Conservation (phyloP, 2,113 vertebrate genomes). For the Bos taurus region DNA sequence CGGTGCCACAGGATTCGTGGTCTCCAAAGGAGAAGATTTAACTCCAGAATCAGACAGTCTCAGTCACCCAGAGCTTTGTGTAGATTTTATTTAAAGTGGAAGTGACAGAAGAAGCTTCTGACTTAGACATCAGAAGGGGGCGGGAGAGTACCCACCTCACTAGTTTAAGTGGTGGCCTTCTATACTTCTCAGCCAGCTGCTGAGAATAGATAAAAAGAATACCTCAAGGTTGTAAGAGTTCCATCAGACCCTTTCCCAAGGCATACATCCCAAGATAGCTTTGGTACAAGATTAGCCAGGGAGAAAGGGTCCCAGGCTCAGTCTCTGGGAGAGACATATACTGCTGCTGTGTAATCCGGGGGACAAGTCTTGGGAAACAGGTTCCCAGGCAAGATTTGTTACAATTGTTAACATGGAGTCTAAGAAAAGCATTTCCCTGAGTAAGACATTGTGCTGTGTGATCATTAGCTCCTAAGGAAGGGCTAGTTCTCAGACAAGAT, state of each 20-base stretch:
- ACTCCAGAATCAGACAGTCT: neutral
- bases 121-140: neutral
- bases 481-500: neutral
- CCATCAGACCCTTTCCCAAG: neutral
- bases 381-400: neutral
- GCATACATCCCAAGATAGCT: neutral
- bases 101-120: neutral
- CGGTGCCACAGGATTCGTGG: neutral
- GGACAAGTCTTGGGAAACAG: neutral
- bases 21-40: neutral
- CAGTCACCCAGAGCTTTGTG: neutral
- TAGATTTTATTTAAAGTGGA: neutral
- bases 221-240: neutral
- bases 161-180: neutral
- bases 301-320: neutral
- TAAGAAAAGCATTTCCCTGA: neutral
- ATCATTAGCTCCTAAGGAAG: neutral
- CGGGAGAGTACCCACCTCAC: neutral
- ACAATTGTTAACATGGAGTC: neutral
- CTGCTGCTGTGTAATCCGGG: neutral
- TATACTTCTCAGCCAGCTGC: neutral
- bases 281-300: neutral
- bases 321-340: neutral
- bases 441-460: neutral
- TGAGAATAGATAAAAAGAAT: neutral